These are phyloP conservation scores for Plagodis dolabraria DNA, from an alignment of 2,888 invertebrate genomes.

Conservation along the genomic window DNA sequence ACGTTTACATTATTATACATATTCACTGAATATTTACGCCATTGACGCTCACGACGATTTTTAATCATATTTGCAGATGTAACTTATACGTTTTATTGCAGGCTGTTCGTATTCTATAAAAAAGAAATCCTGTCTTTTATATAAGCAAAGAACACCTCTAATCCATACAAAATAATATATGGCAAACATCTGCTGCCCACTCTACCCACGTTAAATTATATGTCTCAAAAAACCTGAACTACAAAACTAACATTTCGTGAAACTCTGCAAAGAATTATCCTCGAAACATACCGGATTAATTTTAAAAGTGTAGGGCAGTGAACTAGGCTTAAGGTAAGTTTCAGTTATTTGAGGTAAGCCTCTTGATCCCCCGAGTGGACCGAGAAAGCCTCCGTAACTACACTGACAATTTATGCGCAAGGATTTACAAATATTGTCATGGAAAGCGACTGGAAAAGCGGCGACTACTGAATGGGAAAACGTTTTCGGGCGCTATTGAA, in stretches of 20 bases:
- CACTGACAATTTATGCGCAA: slow-evolving; percentile 32
- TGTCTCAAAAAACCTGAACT: too few relatives aligned
- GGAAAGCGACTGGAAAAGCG: slow-evolving; percentile 16
- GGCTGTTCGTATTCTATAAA: too few relatives aligned
- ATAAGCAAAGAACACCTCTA: too few relatives aligned
- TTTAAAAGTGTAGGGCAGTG: slow-evolving; percentile 14
- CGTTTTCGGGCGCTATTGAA: slow-evolving; percentile 9
- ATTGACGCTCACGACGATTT: too few relatives aligned
- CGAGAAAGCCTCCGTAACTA: slow-evolving; percentile 23
- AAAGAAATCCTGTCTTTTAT: too few relatives aligned
- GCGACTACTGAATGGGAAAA: slow-evolving; percentile 6
- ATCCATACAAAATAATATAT: too few relatives aligned
- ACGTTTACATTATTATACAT: too few relatives aligned
- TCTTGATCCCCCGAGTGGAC: slow-evolving; percentile 28
- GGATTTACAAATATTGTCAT: slow-evolving; percentile 33
- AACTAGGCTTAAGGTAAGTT: slow-evolving; percentile 20
- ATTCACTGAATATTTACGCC: too few relatives aligned
- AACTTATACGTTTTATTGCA: too few relatives aligned
- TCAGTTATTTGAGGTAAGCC: slow-evolving; percentile 30
- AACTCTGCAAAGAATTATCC: not conserved
- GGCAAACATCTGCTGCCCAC: too few relatives aligned
- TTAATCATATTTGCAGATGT: too few relatives aligned
- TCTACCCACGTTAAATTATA: too few relatives aligned
- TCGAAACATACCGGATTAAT: not conserved
- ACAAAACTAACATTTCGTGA: not conserved